A percentile compares a stretch with the other conserved stretches of the same genome.
These are phyloP conservation scores for Hypotaenidia okinawae DNA, from an alignment of 2,797 vertebrate species.

Conservation along the genomic window DNA sequence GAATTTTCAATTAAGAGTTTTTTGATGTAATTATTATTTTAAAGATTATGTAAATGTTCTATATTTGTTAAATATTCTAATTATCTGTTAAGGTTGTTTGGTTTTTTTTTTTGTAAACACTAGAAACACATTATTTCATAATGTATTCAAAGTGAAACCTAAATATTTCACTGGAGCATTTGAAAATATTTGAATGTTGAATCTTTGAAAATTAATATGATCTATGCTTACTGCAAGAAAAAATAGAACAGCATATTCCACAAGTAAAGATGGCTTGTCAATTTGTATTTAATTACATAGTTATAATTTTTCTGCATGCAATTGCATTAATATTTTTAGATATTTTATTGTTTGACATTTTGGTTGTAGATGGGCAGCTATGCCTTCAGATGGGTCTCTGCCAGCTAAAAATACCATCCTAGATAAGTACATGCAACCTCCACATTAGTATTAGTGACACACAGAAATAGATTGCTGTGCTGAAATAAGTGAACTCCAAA, in stretches of 20 bases:
- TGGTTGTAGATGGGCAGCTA: background rate
- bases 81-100: background rate
- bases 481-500: constrained; percentile 1
- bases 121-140: background rate
- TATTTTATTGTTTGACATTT: background rate
- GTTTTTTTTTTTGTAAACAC: background rate
- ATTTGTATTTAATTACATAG: background rate
- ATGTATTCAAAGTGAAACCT: background rate
- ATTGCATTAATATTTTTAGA: constrained; percentile 18
- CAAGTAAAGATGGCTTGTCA: background rate
- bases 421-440: background rate
- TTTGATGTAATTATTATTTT: background rate
- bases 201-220: background rate
- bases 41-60: background rate
- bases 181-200: background rate
- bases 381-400: background rate
- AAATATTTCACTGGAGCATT: background rate
- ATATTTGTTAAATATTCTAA: background rate
- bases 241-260: background rate
- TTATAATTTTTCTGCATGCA: background rate
- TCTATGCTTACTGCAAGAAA: background rate
- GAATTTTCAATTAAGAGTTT: background rate
- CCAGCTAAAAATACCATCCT: background rate
- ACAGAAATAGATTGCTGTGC: background rate
- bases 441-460: background rate